These are phyloP conservation scores for Leptodactylus fuscus DNA, from an alignment of 2,113 vertebrate species.

Conservation along the genomic window DNA sequence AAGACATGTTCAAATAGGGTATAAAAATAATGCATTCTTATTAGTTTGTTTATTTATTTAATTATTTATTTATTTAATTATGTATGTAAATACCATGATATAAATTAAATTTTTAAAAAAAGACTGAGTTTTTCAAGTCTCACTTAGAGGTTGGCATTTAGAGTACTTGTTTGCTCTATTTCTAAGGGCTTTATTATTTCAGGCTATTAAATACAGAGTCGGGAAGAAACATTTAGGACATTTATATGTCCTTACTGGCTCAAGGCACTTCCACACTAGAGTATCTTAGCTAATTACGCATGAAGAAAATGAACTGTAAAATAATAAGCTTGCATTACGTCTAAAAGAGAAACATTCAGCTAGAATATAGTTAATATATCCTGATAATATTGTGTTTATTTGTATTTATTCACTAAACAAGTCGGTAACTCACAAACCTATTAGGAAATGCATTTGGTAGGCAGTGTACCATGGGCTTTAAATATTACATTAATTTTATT, in stretches of 20 bases:
- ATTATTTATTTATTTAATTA: too few relatives aligned
- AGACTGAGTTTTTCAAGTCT: too few relatives aligned
- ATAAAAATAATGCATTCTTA: too few relatives aligned
- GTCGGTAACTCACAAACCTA: not conserved
- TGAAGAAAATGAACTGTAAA: slow-evolving; percentile 44
- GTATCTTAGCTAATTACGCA: slow-evolving; percentile 43
- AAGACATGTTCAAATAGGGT: too few relatives aligned
- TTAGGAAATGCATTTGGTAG: not conserved
- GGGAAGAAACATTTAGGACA: slow-evolving; percentile 47
- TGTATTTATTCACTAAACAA: not conserved
- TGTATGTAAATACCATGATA: too few relatives aligned
- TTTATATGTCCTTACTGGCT: slow-evolving; percentile 54
- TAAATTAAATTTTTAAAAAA: too few relatives aligned
- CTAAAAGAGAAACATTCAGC: not conserved
- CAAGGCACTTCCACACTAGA: slow-evolving; percentile 29
- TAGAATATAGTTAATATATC: not conserved
- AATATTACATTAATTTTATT: slow-evolving; percentile 38
- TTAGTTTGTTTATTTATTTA: too few relatives aligned
- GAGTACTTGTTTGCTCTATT: not conserved
- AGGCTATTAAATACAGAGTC: slow-evolving; percentile 42
- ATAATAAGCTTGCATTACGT: not conserved
- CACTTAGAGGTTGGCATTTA: slow-evolving; percentile 48
- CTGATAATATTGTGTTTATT: slow-evolving; percentile 10
- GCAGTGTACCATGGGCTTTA: not conserved
- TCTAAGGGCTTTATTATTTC: slow-evolving; percentile 47